Evolutionary conservation across 2,113 vertebrate species (phyloP), one percentile per base, ranked within the genome.

Genomic region (Myrmecophaga tridactyla): DNA sequence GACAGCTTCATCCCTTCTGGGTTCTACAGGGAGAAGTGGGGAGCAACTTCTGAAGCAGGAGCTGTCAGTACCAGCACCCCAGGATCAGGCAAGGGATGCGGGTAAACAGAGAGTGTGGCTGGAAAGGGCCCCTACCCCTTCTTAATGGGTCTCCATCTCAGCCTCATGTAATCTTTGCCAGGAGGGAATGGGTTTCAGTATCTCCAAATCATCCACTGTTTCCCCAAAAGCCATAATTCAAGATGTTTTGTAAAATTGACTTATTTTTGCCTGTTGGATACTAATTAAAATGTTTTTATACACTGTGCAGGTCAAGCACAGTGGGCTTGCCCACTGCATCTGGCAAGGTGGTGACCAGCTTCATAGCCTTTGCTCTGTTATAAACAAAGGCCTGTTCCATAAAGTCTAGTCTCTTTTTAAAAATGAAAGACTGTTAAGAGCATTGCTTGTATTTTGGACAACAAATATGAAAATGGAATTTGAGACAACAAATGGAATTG

Each of bases 21-120:
- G 34, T 14, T 23, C 34, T 13, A 25, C 46, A 43, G 4, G 4
- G 12, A 8, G 21, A n/a, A 67, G 15, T 48, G 36, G 29, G 27
- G 23, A 20, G 8, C 46, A 14, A 21, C 31, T 60, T 46, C 69
- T 46, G 36, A 1, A 39, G 21, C 10, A 13, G 0, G n/a, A n/a
- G 12, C 27, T 36, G 7, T 53, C 31, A 27, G 39, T 60, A 2
- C 67, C 5, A 1, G 53, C 31, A 20, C 4, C 46, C 48, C 9
- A 14, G 7, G 41, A 4, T 36, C 23, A 65, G 73, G 39, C 25
- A 0, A 3, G 2, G 21, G 34, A 2, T 4, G 4, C 18, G 7
- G 23, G 27, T 7, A 7, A 18, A 3, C n/a, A 4, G n/a, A n/a
- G 58, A 23, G 72, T 10, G 17, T 62, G 60, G 6, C 3, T 62